These are phyloP conservation scores for Coranthus polyacanthus DNA, from an alignment of 2,797 vertebrate genomes.

Conservation along the genomic window DNA sequence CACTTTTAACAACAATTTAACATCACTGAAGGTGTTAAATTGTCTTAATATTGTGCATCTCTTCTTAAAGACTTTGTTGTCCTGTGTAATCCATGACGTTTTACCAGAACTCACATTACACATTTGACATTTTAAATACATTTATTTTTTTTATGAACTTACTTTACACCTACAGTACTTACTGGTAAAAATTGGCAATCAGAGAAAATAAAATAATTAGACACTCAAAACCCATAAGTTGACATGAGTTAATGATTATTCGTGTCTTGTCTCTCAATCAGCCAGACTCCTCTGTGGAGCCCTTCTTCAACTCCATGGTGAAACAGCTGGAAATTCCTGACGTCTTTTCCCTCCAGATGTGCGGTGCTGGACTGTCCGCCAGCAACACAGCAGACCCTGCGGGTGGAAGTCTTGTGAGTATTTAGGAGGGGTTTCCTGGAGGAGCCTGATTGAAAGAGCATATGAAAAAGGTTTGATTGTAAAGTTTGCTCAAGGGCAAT, in stretches of 20 bases:
- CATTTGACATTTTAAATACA: not conserved
- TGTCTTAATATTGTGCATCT: too few relatives aligned
- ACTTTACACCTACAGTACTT: too few relatives aligned
- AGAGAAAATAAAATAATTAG: too few relatives aligned
- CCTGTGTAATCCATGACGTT: not conserved
- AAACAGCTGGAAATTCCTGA: constrained; percentile 90
- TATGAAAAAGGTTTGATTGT: not conserved
- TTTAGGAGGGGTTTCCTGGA: constrained; percentile 31
- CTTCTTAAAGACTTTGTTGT: too few relatives aligned
- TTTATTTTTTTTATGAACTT: not conserved
- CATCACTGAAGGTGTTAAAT: too few relatives aligned
- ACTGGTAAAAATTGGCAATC: too few relatives aligned
- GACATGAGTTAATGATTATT: not conserved
- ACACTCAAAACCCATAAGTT: constrained; percentile 4
- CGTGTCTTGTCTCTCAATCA: constrained; percentile 61
- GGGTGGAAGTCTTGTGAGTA: constrained; percentile 95
- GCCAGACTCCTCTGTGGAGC: constrained; percentile 94
- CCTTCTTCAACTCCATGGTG: constrained; percentile 96
- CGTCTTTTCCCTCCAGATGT: constrained; percentile 98
- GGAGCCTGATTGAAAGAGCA: constrained; percentile 1
- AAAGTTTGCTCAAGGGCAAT: constrained; percentile 23
- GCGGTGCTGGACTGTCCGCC: constrained; percentile 89
- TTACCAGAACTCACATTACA: not conserved
- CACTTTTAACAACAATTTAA: too few relatives aligned
- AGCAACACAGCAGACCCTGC: constrained; percentile 81